phyloP scores from a whole-genome alignment of 2,888 invertebrate genomes.

The Caenorhabditis zanzibari region DNA sequence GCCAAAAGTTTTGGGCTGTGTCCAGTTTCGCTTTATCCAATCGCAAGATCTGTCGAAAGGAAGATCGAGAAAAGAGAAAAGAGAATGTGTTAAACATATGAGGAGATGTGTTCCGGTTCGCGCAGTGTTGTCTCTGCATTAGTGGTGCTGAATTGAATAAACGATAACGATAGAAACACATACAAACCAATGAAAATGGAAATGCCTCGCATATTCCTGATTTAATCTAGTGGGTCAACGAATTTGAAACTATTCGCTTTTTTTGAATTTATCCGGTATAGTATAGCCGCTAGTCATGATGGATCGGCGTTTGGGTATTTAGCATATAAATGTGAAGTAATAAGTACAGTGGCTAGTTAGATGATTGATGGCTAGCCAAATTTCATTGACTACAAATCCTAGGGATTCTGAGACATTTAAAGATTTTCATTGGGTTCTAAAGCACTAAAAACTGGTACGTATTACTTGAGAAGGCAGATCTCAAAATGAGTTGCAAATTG shows the following conservation, averaged over 20 bases:
- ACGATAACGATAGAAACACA: slow-evolving; percentile 33
- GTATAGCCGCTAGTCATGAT: too few species aligned
- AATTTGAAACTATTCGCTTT: slow-evolving; percentile 10
- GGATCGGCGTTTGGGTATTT: too few species aligned
- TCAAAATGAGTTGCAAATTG: too few species aligned
- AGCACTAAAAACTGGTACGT: too few species aligned
- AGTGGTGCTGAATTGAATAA: slow-evolving; percentile 28
- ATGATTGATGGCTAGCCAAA: too few species aligned
- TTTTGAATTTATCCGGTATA: too few species aligned
- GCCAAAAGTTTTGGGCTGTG: slow-evolving; percentile 28
- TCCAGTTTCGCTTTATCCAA: slow-evolving; percentile 57
- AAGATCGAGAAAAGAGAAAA: slow-evolving; percentile 7
- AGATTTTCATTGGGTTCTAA: too few species aligned
- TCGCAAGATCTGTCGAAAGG: slow-evolving; percentile 33
- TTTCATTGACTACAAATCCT: too few species aligned
- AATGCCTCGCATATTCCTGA: slow-evolving; percentile 3
- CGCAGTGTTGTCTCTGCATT: neutral
- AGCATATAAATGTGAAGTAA: too few species aligned
- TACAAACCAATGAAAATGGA: slow-evolving; percentile 21
- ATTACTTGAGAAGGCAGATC: too few species aligned
- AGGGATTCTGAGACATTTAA: too few species aligned
- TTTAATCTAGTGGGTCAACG: slow-evolving; percentile 13
- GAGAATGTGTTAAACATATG: slow-evolving; percentile 44
- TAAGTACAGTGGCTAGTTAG: too few species aligned
- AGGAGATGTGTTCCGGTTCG: slow-evolving; percentile 45